Percentiles rank a stretch among this genome's conserved stretches.
Evolutionary conservation across 1,140 invertebrate species (phyloP).

Genomic region (Sipha flava): DNA sequence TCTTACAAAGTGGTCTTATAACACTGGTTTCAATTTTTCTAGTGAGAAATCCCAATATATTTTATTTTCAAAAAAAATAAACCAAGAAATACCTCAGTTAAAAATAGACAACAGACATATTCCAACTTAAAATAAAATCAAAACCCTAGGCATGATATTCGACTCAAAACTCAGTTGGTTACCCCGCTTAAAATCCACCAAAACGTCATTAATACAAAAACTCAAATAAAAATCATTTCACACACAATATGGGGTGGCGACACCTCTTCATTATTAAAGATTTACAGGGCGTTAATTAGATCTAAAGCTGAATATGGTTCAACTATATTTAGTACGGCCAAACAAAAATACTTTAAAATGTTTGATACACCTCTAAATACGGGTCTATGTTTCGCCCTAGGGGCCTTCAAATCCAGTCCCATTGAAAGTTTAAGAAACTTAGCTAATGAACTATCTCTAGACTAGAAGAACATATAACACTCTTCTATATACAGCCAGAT

Average conservation of each 20-base stretch:
- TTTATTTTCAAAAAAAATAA: no score
- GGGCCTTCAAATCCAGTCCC: not conserved
- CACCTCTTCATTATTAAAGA: not conserved
- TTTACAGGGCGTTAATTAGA: not conserved
- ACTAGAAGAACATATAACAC: no score
- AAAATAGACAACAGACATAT: not conserved
- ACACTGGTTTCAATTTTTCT: not conserved
- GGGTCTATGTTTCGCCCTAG: not conserved
- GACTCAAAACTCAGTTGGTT: not conserved
- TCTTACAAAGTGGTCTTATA: not conserved
- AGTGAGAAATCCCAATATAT: not conserved
- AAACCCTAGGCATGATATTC: not conserved
- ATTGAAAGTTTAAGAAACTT: not conserved
- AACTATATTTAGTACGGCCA: not conserved
- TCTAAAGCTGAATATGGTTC: not conserved
- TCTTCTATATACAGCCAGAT: no score
- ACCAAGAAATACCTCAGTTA: no score
- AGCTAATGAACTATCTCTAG: not conserved
- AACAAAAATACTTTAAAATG: not conserved
- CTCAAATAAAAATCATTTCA: not conserved
- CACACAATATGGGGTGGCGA: not conserved
- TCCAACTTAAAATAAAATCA: not conserved
- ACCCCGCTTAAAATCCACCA: not conserved
- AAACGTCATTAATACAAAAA: not conserved
- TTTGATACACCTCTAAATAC: not conserved